Conservation (phyloP, 2,113 vertebrate species). For the Lates calcarifer region DNA sequence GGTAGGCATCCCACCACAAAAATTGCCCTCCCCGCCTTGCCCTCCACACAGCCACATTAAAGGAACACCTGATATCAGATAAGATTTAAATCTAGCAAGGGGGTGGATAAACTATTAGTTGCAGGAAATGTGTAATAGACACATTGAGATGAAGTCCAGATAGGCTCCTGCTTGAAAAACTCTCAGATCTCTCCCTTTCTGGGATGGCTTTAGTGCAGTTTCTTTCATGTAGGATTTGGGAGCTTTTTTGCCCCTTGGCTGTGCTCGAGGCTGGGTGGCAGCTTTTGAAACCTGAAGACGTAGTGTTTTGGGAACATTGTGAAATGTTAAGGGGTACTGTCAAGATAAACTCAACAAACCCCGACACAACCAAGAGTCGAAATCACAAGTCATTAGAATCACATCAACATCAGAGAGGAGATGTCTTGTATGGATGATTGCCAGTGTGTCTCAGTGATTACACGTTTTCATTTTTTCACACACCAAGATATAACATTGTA, state of each 20-base stretch:
- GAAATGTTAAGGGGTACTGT: constrained; percentile 36
- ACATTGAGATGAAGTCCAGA: constrained; percentile 62
- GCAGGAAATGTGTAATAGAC: constrained; percentile 62
- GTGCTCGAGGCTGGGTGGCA: constrained; percentile 48
- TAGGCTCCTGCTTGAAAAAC: constrained; percentile 46
- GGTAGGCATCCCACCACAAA: constrained; percentile 64
- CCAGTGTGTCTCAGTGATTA: not conserved
- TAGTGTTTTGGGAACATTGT: constrained; percentile 22
- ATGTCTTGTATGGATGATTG: not conserved
- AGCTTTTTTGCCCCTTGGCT: constrained; percentile 54
- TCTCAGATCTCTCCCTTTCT: constrained; percentile 57
- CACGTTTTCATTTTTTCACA: not conserved
- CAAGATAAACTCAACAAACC: constrained; percentile 34
- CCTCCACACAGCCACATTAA: constrained; percentile 55
- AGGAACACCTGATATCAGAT: constrained; percentile 66
- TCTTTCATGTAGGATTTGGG: constrained; percentile 70
- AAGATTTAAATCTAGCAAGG: constrained; percentile 60
- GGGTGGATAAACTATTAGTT: constrained; percentile 62
- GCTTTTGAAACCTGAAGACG: constrained; percentile 26
- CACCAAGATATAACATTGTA: not conserved
- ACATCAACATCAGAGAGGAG: not conserved
- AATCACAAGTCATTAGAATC: not conserved
- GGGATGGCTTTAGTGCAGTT: constrained; percentile 41
- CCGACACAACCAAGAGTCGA: not conserved
- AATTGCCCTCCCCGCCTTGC: constrained; percentile 20